Evolutionary conservation across 2,797 vertebrate species (phyloP), one percentile per base, ranked within the genome.

Genomic region (Oreochromis mossambicus): DNA sequence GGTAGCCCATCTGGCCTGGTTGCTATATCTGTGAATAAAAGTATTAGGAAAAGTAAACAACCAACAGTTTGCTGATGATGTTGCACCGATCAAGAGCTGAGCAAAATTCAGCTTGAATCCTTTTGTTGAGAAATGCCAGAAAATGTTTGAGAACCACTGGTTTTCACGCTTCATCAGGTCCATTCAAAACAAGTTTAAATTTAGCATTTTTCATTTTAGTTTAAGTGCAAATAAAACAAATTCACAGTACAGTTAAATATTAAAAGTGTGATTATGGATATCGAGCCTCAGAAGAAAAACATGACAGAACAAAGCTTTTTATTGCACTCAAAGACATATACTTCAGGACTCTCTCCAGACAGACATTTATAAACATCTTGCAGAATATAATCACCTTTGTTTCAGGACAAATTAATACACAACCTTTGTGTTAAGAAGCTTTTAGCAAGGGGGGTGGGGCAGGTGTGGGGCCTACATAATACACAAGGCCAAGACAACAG

Each of bases 321-420:
- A 96, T 96, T 96, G 86, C 91, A 95, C 92, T 73, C 63, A 95
- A 88, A 91, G 92, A 94, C 89, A 86, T 83, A 94, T 85, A 94
- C 78, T 75, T 85, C 83, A 83, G 10, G 79, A 85, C 77, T 85
- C 83, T 88, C 83, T 88, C 75, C 55, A 86, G 89, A 92, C 78
- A 87, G 78, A 90, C 68, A 85, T 54, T 82, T 78, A 90, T 61
- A 88, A 88, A 86, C 75, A 90, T 66, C 9, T 73, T 73, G 50
- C 41, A 85, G 54, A 46, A 77, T 50, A 87, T 61, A 84, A 79
- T 83, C 8, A 5, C 48, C 38, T 79, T 85, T 78, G 51, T 70
- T 88, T 75, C 70, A 81, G 32, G 51, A 87, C 56, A 68, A 68
- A 82, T 63, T n/a, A 29, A 86, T 83, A 79, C 84, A 84, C 9